Evolutionary conservation across 2,113 vertebrate species (phyloP).

Genomic region (Lophius piscatorius): DNA sequence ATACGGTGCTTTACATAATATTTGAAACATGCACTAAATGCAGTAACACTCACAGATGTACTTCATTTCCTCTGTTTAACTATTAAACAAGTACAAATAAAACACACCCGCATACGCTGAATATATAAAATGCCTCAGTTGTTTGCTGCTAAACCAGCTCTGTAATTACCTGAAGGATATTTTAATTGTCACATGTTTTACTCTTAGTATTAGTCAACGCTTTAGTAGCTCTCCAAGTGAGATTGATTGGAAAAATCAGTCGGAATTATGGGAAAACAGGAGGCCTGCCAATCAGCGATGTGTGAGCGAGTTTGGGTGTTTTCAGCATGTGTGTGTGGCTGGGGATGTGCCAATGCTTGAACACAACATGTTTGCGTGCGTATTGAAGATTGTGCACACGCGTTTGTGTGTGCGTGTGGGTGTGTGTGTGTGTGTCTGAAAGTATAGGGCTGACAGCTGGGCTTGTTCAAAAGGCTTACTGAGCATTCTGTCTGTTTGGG

Average conservation of each 20-base stretch:
- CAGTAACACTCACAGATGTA: constrained; percentile 49
- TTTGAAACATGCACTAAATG: constrained; percentile 44
- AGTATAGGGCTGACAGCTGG: constrained; percentile 78
- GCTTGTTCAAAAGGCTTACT: constrained; percentile 77
- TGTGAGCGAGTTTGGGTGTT: constrained; percentile 45
- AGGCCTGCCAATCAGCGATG: constrained; percentile 76
- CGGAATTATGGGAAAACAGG: constrained; percentile 75
- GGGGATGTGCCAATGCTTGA: constrained; percentile 53
- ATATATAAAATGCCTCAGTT: constrained; percentile 68
- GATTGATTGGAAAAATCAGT: constrained; percentile 79
- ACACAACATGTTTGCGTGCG: neutral
- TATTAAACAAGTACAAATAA: constrained; percentile 67
- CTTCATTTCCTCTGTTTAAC: constrained; percentile 61
- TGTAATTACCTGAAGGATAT: constrained; percentile 85
- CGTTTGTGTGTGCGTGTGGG: constrained; percentile 23
- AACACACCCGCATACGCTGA: constrained; percentile 55
- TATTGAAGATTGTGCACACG: constrained; percentile 28
- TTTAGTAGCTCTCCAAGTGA: constrained; percentile 72
- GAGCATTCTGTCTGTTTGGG: constrained; percentile 78
- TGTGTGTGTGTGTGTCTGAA: constrained; percentile 24
- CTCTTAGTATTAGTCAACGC: constrained; percentile 82
- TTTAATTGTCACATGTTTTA: constrained; percentile 83
- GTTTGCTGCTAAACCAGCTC: constrained; percentile 83
- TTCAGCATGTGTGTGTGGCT: constrained; percentile 35
- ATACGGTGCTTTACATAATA: constrained; percentile 54